These are phyloP conservation scores for Willisornis vidua DNA, from an alignment of 2,113 vertebrate species.

Conservation along the genomic window DNA sequence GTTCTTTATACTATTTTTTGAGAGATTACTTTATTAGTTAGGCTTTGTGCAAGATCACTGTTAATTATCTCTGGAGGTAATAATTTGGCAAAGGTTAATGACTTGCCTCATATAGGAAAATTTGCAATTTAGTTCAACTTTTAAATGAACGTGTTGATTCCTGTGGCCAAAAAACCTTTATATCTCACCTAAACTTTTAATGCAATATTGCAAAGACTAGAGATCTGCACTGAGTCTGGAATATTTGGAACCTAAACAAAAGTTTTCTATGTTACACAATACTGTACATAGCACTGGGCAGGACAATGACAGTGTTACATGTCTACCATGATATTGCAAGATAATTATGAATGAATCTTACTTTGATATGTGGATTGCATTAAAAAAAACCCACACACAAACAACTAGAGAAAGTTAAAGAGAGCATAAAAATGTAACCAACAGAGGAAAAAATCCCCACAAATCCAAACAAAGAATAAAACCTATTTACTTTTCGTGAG, in stretches of 20 bases:
- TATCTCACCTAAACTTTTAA: constrained; percentile 22
- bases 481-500: neutral
- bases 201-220: neutral
- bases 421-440: neutral
- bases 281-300: neutral
- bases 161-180: neutral
- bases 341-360: neutral
- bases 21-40: constrained; percentile 53
- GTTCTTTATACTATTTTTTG: constrained; percentile 43
- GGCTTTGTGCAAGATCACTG: constrained; percentile 50
- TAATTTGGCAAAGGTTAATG: constrained; percentile 71
- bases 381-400: neutral
- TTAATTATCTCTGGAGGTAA: constrained; percentile 68
- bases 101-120: constrained; percentile 56
- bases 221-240: neutral
- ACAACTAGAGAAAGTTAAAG: neutral
- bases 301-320: neutral
- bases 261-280: neutral
- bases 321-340: neutral
- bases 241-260: neutral
- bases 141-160: constrained; percentile 58
- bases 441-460: neutral
- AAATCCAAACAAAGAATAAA: neutral
- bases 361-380: neutral
- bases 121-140: constrained; percentile 57